Percentiles rank a stretch among this genome's conserved stretches.
phyloP scores from a whole-genome alignment of 2,888 invertebrate species.

The Disparrhopalites patrizii region DNA sequence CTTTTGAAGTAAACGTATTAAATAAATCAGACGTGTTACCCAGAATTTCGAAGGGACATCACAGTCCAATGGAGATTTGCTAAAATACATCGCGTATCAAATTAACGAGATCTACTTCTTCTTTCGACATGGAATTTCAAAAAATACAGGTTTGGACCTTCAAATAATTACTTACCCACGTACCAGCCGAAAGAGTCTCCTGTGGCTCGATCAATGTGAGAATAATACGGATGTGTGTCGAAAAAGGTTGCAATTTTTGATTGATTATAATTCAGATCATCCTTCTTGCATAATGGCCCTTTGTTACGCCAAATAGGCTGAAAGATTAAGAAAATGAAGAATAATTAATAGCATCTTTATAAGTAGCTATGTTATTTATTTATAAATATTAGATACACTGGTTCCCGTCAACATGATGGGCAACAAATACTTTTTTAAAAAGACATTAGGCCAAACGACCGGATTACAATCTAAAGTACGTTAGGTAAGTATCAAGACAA shows the following conservation, averaged over 20 bases:
- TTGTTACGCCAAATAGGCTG: constrained; percentile 14
- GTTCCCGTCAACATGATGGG: neutral
- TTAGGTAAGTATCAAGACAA: too few species aligned
- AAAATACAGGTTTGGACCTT: neutral
- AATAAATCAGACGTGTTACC: constrained; percentile 15
- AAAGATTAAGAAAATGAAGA: neutral
- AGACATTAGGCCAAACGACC: too few species aligned
- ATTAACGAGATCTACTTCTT: too few species aligned
- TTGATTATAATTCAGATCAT: neutral
- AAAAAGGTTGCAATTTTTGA: neutral
- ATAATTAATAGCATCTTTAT: neutral
- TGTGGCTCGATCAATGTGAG: constrained; percentile 7
- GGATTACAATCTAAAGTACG: too few species aligned
- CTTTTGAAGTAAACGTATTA: neutral
- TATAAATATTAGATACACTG: neutral
- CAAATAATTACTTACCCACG: constrained; percentile 13
- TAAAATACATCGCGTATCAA: too few species aligned
- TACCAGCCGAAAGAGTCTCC: constrained; percentile 33
- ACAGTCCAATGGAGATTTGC: constrained; percentile 31
- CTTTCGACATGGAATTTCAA: too few species aligned
- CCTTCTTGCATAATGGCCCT: constrained; percentile 8
- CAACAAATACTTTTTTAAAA: neutral
- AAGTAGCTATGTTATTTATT: neutral
- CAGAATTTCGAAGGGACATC: constrained; percentile 29
- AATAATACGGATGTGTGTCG: constrained; percentile 21